Base-by-base conservation (phyloP, 2,113 vertebrate genomes). In the Limnothrissa miodon region DNA sequence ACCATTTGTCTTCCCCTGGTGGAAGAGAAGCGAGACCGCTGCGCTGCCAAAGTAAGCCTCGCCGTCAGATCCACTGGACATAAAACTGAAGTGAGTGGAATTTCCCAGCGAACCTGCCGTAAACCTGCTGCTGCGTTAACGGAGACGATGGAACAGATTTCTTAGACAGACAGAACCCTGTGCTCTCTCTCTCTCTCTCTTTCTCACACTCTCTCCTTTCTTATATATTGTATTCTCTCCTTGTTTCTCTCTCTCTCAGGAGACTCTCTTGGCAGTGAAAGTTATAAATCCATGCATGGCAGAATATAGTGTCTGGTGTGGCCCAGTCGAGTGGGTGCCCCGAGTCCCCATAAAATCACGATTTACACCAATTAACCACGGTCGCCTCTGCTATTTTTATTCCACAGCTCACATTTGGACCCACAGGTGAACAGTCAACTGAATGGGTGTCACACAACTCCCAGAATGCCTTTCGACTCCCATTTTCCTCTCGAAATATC, bases 341-440 rank as follows among this genome's bases (percentile, higher is more conserved):
- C 13, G 66, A 36, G 66, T 74, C 33, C 66, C 66, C 29, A 74
- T 74, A 74, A 74, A 74, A 74, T 33, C 66, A 29, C 33, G 33
- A 74, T 74, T 74, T 74, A 74, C 66, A 74, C 66, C 66, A 74
- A 74, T 74, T 74, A 74, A 39, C 66, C 66, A 13, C 33, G 15
- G 66, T 36, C 66, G 36, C 66, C 66, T 74, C 25, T 11, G 29
- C 66, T 74, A 74, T 74, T 74, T 74, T 36, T 74, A 74, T 13
- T 13, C 66, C 13, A 36, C 11, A 17, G 25, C 66, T 15, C 29
- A 17, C 29, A 29, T 74, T 36, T 39, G 13, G 66, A 36, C 66
- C 66, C 36, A 33, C 66, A 74, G 66, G 66, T 66, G 59, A 66
- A 25, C 59, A 9, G 25, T 10, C 66, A 29, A 39, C 15, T 74